These are phyloP conservation scores for Calameuta filiformis DNA, from an alignment of 2,888 invertebrate genomes.

Conservation along the genomic window DNA sequence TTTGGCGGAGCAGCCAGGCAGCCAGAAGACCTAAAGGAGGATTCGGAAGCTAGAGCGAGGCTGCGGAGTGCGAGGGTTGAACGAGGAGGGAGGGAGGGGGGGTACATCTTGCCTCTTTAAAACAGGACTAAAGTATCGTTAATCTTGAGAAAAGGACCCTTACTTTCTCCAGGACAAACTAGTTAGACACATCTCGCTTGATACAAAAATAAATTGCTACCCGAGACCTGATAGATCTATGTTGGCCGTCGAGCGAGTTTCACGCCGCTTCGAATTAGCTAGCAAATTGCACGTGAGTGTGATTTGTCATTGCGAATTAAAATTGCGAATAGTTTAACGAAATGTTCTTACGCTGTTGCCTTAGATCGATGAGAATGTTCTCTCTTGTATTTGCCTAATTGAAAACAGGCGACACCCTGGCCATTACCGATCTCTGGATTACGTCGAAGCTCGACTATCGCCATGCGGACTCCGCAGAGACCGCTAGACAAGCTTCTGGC, in stretches of 20 bases:
- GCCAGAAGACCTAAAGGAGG: slow-evolving; percentile 7
- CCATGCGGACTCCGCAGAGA: too few relatives aligned
- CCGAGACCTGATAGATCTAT: slow-evolving; percentile 52
- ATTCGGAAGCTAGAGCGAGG: slow-evolving; percentile 16
- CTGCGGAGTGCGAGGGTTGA: slow-evolving; percentile 23
- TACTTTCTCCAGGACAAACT: slow-evolving; percentile 62
- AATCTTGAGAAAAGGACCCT: slow-evolving; percentile 60
- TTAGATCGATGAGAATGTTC: background rate
- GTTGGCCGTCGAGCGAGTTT: slow-evolving; percentile 21
- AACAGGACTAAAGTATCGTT: slow-evolving; percentile 64
- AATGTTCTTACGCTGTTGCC: background rate
- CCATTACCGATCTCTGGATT: background rate
- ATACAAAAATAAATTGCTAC: slow-evolving; percentile 64
- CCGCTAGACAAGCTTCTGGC: background rate
- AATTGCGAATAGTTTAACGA: background rate
- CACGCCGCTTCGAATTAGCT: background rate
- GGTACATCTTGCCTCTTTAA: slow-evolving; percentile 52
- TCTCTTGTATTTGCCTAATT: background rate
- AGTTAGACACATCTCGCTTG: slow-evolving; percentile 61
- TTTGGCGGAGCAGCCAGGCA: background rate
- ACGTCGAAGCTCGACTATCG: background rate
- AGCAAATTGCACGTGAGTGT: background rate
- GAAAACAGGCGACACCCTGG: background rate
- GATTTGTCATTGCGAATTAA: background rate
- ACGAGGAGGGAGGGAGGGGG: slow-evolving; percentile 16